phyloP scores from a whole-genome alignment of 2,113 vertebrate species.

The Fregetta grallaria region DNA sequence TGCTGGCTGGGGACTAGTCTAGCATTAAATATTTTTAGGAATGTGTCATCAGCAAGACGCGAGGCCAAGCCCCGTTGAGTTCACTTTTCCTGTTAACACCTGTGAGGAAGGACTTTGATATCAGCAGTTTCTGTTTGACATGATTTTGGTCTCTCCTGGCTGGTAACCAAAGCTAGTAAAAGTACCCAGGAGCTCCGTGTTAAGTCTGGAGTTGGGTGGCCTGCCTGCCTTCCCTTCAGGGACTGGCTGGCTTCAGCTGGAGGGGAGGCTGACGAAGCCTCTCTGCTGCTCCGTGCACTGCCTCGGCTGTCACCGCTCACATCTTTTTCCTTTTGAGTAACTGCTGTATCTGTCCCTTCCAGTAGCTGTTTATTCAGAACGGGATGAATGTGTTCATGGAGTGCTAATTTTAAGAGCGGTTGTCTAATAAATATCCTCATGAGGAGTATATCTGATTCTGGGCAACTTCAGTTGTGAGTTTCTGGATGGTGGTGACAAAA shows the following conservation, averaged over 20 bases:
- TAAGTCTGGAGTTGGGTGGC: rapidly evolving
- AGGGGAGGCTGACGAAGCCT: background rate
- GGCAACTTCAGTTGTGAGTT: background rate
- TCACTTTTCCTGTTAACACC: background rate
- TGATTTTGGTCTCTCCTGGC: background rate
- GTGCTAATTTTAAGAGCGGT: background rate
- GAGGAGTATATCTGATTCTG: background rate
- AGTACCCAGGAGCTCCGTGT: background rate
- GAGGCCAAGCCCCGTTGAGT: background rate
- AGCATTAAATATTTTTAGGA: background rate
- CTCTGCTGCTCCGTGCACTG: background rate
- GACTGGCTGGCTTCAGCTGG: background rate
- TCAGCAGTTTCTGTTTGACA: background rate
- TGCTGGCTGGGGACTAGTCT: background rate
- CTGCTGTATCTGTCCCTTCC: background rate
- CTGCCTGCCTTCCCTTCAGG: background rate
- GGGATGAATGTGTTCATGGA: background rate
- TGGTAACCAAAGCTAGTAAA: background rate
- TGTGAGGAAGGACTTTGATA: background rate
- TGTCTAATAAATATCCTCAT: background rate
- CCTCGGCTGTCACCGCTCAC: rapidly evolving
- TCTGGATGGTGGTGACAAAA: background rate
- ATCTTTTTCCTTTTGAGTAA: background rate
- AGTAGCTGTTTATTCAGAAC: background rate
- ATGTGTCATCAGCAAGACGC: rapidly evolving